Conservation (phyloP, 2,797 vertebrate genomes). For the Xenentodon cancila region DNA sequence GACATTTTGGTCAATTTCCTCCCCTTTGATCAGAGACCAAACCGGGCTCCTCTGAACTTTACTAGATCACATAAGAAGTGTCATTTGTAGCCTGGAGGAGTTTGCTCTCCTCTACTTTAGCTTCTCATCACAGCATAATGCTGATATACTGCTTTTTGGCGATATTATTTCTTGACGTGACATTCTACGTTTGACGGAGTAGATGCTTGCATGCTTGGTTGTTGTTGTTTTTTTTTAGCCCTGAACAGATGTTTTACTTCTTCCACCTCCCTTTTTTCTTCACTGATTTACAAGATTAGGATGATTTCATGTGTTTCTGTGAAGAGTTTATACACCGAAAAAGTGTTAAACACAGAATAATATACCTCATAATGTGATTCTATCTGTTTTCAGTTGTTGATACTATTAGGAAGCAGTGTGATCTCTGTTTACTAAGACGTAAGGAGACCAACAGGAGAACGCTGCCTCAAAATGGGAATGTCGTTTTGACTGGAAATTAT, state of each 20-base stretch:
- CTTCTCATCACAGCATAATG: slow-evolving; percentile 38
- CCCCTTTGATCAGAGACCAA: slow-evolving; percentile 69
- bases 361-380: slow-evolving; percentile 27
- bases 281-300: too few relatives aligned
- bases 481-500: slow-evolving; percentile 1
- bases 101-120: slow-evolving; percentile 22
- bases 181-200: not conserved
- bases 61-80: slow-evolving; percentile 61
- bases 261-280: too few relatives aligned
- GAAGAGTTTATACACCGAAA: not conserved
- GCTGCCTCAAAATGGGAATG: too few relatives aligned
- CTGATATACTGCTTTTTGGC: slow-evolving; percentile 4
- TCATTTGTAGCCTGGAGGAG: slow-evolving; percentile 51
- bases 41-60: slow-evolving; percentile 64
- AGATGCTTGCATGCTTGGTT: not conserved
- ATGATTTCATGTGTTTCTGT: too few relatives aligned
- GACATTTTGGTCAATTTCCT: slow-evolving; percentile 76
- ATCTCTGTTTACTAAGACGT: slow-evolving; percentile 26
- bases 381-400: slow-evolving; percentile 13
- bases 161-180: slow-evolving; percentile 1
- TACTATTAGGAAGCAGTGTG: not conserved
- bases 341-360: slow-evolving; percentile 21
- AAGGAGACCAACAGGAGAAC: slow-evolving; percentile 7
- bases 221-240: not conserved
- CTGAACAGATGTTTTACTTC: not conserved